A percentile compares a stretch with the other conserved stretches of the same genome.
Evolutionary conservation across 2,113 vertebrate species (phyloP).

Genomic region (Poecile atricapillus): DNA sequence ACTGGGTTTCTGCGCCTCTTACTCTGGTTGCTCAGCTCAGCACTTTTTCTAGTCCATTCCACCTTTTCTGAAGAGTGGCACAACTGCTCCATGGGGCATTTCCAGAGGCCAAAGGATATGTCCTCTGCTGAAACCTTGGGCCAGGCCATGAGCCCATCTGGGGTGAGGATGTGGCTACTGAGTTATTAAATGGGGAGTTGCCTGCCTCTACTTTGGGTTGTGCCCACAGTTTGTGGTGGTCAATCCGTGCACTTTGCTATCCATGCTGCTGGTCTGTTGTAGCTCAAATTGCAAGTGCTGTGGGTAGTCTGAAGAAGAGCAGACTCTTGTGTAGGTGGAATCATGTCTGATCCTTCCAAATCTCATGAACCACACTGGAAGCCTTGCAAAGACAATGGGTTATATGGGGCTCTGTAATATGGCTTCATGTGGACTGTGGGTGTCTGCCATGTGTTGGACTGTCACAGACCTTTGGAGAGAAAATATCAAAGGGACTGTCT

Average conservation of each 20-base stretch:
- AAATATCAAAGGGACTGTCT: background rate
- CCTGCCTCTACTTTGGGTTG: background rate
- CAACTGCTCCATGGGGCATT: background rate
- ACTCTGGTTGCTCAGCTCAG: background rate
- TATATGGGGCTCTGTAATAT: background rate
- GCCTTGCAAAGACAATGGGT: background rate
- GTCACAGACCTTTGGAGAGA: background rate
- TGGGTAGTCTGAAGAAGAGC: background rate
- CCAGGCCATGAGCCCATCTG: background rate
- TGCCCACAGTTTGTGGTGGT: background rate
- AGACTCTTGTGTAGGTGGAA: background rate
- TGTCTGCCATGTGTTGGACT: background rate
- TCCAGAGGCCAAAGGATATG: background rate
- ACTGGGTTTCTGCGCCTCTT: slow-evolving; percentile 20
- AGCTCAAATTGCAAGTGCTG: background rate
- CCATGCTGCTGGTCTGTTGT: background rate
- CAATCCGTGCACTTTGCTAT: background rate
- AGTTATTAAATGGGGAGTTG: background rate
- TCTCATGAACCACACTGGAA: background rate
- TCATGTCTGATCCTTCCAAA: background rate
- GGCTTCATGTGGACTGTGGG: background rate
- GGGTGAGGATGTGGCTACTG: background rate
- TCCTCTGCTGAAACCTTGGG: background rate
- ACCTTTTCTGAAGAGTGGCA: background rate
- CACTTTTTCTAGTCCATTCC: background rate